Base-by-base conservation (phyloP, 2,888 invertebrate species). In the Andrena trimmerana region DNA sequence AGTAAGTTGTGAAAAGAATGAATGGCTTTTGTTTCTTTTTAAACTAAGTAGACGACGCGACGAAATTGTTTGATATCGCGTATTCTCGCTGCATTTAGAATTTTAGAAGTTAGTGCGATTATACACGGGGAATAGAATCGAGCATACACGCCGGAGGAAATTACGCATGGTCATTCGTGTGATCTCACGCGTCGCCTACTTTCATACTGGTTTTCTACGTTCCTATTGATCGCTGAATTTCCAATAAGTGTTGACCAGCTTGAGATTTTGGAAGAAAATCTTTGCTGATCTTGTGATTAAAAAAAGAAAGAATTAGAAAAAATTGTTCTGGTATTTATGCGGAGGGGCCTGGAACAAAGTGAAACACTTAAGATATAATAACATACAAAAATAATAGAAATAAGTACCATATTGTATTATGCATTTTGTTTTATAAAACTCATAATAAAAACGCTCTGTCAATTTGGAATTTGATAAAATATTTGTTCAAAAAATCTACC, bases 151-250 rank as follows among this genome's bases (percentile, higher is more conserved):
- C n/a, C 27, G 54, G 36, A 62, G 81, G 50, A 71, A 81, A 81
- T 79, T 81, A 79, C 69, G 80, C 50, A 60, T 63, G 69, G 71
- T 71, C 68, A 81, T 71, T 76, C 27, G 33, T 57, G 63, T 66
- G 74, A 80, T 80, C 65, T 66, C 60, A 63, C 48, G 74, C 63
- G 73, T 74, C 81, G 69, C 79, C 81, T 81, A 81, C 80, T 79
- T 81, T 81, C 80, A 62, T 66, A 63, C 68, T 31, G 48, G 68
- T 72, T 62, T 33, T 50, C 57, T 63, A 27, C 33, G 20, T 78
- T 81, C 65, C 68, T 72, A 52, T 68, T 48, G 67, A 68, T 71
- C 54, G 48, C 27, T 48, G 29, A 4, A 13, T 72, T 72, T n/a
- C 27, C 13, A 7, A n/a, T 1, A 10, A 69, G 10, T 3, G 20